Conservation (phyloP, 2,797 vertebrate genomes). For the Phaenicophaeus curvirostris region DNA sequence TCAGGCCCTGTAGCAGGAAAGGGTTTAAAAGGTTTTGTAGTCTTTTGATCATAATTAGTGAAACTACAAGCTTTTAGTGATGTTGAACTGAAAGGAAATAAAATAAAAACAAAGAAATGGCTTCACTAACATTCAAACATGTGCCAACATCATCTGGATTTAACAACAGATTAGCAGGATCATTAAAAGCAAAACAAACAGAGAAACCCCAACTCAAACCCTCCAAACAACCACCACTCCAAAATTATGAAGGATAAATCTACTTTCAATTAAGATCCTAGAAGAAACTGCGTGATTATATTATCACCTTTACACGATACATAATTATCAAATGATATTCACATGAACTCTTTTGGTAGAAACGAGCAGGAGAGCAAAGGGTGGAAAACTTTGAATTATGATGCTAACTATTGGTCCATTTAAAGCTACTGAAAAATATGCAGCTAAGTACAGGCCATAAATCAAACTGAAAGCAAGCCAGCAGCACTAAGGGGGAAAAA, state of each 20-base stretch:
- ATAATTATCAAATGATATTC: background rate
- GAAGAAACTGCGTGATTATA: background rate
- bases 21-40: background rate
- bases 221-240: background rate
- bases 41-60: background rate
- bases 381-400: background rate
- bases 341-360: background rate
- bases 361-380: background rate
- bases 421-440: background rate
- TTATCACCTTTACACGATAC: background rate
- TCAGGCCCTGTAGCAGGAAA: background rate
- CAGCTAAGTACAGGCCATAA: background rate
- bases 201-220: background rate
- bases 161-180: background rate
- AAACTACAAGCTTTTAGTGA: background rate
- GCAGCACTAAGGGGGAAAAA: background rate
- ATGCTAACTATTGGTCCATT: background rate
- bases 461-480: background rate
- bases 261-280: background rate
- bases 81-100: background rate
- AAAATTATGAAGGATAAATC: background rate
- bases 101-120: background rate
- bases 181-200: background rate
- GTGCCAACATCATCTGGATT: background rate
- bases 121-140: background rate